Evolutionary conservation across 2,797 vertebrate species (phyloP), one percentile per base, ranked within the genome.

Genomic region (Leuciscus waleckii): DNA sequence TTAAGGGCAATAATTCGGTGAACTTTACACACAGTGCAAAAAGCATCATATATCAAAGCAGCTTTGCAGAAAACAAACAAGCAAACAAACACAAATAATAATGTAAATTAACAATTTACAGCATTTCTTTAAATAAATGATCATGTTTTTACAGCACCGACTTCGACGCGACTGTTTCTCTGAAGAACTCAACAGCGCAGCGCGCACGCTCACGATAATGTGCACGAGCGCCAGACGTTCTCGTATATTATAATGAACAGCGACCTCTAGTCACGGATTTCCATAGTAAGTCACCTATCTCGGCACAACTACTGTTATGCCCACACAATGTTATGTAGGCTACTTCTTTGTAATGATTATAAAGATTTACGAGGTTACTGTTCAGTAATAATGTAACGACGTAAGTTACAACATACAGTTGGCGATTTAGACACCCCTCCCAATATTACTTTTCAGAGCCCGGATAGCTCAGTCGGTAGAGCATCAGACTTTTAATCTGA

Each of bases 401-500:
- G 5, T 21, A 17, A 17, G 1, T 17, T 6, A 13, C 2, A 3
- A 0, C 35, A 13, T 13, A 9, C 1, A 17, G 14, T 29, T 0
- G 9, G 9, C 5, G 0, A 37, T 75, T 54, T 75, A 1, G 1
- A 0, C 0, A 1, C 0, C 21, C 11, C 35, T 73, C 7, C 2
- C 2, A 0, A 1, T 0, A 0, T 0, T 0, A 0, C 0, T 0
- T 0, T 0, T 2, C 0, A 43, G 63, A 89, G 94, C 94, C 95
- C 93, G 94, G 94, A 94, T 96, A 95, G 95, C 95, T 96, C 94
- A 96, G 95, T 96, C 94, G 94, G 95, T 93, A 95, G 94, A 96
- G 95, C 95, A 95, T 95, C 94, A 95, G 95, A 95, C 95, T 96
- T 95, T 95, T 95, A 95, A 95, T 95, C 94, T 95, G 94, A 95